Base-by-base conservation (phyloP, 2,113 vertebrate species). In the Labeo rohita region DNA sequence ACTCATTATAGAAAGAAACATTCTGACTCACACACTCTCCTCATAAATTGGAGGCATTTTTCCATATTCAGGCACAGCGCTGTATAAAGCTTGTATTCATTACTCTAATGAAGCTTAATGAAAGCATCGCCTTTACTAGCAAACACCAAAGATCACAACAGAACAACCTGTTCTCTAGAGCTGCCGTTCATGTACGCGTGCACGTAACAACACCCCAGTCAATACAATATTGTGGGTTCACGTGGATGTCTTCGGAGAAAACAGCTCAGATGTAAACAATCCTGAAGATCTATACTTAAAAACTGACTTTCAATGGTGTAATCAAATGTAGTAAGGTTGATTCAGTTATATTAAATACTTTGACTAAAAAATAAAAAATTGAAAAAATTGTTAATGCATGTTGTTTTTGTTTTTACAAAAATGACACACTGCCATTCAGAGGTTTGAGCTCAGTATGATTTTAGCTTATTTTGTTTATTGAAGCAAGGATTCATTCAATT, bases 61-160 rank as follows among this genome's bases (percentile, higher is more conserved):
- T 77, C 13, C 70, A 87, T 76, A 82, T 87, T 83, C 56, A 79
- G 66, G 59, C 80, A 68, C 73, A 36, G 86, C 59, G 56, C 83
- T 79, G 36, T 85, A 77, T 85, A 85, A 80, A 80, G 86, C 83
- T 85, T 75, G 75, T 76, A 85, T 89, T 87, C 86, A 87, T 89
- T 89, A 83, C 63, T 80, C 86, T 87, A 87, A 87, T 89, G 85
- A 89, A 89, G 75, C 72, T 85, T 87, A 89, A 89, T 89, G 85
- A 75, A 87, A 83, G 85, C 66, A 56, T 87, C 77, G 28, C 72
- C 81, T 82, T 89, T 45, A 77, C 72, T 65, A 87, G 70, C 61
- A 85, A 89, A 84, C 85, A 81, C 78, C 81, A 82, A 87, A 87
- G 52, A 89, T 79, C 36, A 45, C 83, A 87, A 78, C 73, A 73